Conservation (phyloP, 2,888 invertebrate genomes). For the Lithophane semibrunnea region DNA sequence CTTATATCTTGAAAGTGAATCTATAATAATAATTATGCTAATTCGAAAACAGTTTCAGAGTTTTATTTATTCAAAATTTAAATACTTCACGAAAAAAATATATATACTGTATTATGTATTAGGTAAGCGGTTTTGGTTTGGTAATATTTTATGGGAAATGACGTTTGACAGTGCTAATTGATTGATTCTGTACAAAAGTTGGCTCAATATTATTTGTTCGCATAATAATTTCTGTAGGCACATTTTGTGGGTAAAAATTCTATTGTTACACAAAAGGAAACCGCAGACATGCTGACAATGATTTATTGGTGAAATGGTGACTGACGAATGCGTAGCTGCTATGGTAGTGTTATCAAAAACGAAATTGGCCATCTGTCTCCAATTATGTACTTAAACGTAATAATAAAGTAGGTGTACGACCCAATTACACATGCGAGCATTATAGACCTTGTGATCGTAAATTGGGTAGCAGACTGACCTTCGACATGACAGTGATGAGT, state of each 20-base stretch:
- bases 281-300: slow-evolving; percentile 14
- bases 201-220: slow-evolving; percentile 20
- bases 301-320: slow-evolving; percentile 14
- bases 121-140: not conserved
- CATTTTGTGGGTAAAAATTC: slow-evolving; percentile 22
- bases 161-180: slow-evolving; percentile 41
- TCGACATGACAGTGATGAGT: slow-evolving; percentile 90
- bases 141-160: not conserved
- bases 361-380: slow-evolving; percentile 24
- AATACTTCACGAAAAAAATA: not conserved
- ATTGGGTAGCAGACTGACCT: slow-evolving; percentile 77
- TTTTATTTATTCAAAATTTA: not conserved
- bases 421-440: slow-evolving; percentile 55
- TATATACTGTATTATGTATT: not conserved
- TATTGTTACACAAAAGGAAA: slow-evolving; percentile 27
- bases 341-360: slow-evolving; percentile 22
- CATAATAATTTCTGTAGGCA: slow-evolving; percentile 13
- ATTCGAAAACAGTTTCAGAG: not conserved
- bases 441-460: slow-evolving; percentile 38
- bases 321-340: slow-evolving; percentile 10
- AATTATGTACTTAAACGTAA: slow-evolving; percentile 40
- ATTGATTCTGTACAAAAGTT: slow-evolving; percentile 27
- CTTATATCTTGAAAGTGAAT: not conserved
- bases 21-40: not conserved
- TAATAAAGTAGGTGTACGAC: slow-evolving; percentile 62